phyloP scores from a whole-genome alignment of 2,113 vertebrate genomes.

The Siphamia tubifer region DNA sequence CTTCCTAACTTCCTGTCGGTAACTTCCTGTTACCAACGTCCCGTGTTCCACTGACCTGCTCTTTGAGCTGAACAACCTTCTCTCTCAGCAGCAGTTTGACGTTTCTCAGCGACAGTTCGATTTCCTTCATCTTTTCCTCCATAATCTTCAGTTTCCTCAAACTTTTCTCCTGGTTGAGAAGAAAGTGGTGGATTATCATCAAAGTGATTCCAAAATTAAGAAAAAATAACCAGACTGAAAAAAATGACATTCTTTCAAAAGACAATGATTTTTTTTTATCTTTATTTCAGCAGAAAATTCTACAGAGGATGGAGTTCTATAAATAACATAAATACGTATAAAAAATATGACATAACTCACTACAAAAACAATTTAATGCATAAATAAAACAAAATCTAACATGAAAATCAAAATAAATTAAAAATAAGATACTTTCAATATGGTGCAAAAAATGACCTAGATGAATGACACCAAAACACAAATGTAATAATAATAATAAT shows the following conservation, averaged over 20 bases:
- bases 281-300: conserved; percentile 34
- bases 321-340: conserved; percentile 58
- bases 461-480: background rate
- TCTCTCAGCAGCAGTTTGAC: conserved; percentile 92
- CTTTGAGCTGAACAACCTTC: conserved; percentile 93
- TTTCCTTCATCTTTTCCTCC: conserved; percentile 91
- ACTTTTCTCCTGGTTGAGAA: conserved; percentile 81
- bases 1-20: no score
- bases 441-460: background rate
- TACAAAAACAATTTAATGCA: conserved; percentile 63
- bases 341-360: conserved; percentile 32
- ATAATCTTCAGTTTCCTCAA: conserved; percentile 84
- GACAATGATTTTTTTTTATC: conserved; percentile 70
- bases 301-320: conserved; percentile 7
- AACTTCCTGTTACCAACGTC: no score
- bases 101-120: conserved; percentile 89
- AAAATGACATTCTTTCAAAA: no score
- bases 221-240: no score
- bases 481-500: background rate
- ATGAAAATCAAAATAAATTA: conserved; percentile 35
- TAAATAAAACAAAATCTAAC: conserved; percentile 62
- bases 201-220: background rate
- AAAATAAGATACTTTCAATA: conserved; percentile 3
- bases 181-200: conserved; percentile 14
- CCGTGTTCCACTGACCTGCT: conserved; percentile 82